Evolutionary conservation across 2,797 vertebrate species (phyloP).

Genomic region (Sebastes flavidus): DNA sequence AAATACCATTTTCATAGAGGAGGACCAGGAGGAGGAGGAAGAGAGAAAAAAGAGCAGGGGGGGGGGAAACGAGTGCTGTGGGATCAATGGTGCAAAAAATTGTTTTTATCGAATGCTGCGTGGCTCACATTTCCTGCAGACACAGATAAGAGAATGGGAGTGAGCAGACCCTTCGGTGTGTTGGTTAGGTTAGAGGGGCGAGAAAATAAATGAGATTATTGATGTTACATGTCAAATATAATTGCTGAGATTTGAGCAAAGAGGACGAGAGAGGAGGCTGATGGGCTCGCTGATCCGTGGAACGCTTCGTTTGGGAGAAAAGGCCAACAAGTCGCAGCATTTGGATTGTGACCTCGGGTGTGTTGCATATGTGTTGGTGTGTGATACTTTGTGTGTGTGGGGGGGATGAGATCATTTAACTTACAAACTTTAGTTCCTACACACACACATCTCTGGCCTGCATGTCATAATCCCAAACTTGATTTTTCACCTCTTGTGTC

Average conservation of each 20-base stretch:
- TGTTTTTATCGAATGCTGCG: slow-evolving; percentile 88
- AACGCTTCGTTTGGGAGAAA: slow-evolving; percentile 69
- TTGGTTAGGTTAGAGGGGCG: slow-evolving; percentile 20
- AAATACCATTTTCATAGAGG: slow-evolving; percentile 81
- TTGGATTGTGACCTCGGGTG: slow-evolving; percentile 63
- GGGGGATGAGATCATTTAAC: slow-evolving; percentile 36
- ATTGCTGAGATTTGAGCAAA: slow-evolving; percentile 88
- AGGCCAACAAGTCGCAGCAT: slow-evolving; percentile 60
- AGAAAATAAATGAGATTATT: slow-evolving; percentile 87
- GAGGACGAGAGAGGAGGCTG: slow-evolving; percentile 79
- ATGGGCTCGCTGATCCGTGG: slow-evolving; percentile 79
- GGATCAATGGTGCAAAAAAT: slow-evolving; percentile 91
- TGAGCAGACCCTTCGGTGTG: slow-evolving; percentile 31
- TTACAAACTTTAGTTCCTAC: slow-evolving; percentile 38
- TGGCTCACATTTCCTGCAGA: slow-evolving; percentile 86
- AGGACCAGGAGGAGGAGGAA: slow-evolving; percentile 32
- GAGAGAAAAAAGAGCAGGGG: slow-evolving; percentile 31
- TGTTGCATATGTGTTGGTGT: slow-evolving; percentile 18
- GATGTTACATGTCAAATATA: slow-evolving; percentile 90
- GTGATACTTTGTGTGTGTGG: background rate
- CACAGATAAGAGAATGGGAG: slow-evolving; percentile 78
- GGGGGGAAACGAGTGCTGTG: slow-evolving; percentile 68
- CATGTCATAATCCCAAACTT: slow-evolving; percentile 39
- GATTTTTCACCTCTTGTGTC: background rate
- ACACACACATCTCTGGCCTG: slow-evolving; percentile 6